Base-by-base conservation (phyloP, 2,113 vertebrate species). In the Barnardius zonarius region DNA sequence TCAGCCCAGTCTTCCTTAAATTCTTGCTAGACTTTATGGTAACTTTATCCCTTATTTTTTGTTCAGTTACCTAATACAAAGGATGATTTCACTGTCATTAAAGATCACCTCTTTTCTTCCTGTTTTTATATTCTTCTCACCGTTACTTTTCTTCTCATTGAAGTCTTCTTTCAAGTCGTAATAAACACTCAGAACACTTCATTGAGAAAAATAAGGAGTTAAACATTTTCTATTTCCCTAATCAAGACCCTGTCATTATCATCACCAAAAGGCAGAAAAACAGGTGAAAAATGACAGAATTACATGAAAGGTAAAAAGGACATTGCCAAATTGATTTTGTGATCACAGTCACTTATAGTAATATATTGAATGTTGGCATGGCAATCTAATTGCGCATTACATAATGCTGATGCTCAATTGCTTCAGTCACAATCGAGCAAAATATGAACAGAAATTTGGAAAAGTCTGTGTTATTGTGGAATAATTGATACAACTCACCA, bases 131-230 rank as follows among this genome's bases (percentile, higher is more conserved):
- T 80, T 81, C 48, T 80, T 93, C 72, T 83, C 33, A 7, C 61
- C 83, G 37, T 79, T 66, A 66, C 63, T 66, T 16, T 39, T 83
- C 22, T 57, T 95, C 90, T 88, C 25, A 90, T 31, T 91, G 85
- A 93, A 87, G 70, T 44, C 54, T 79, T 37, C 61, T 72, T 86
- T 70, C 69, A 18, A 49, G 35, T 70, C 37, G 61, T 43, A 96
- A 95, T 82, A 85, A 97, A 69, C 59, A 87, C 73, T 80, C 14
- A 8, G 48, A 73, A 52, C 30, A 73, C 83, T 94, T 95, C 59
- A 94, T 82, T 96, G 91, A 96, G 90, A 93, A 97, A 97, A 97
- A 97, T 5, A 59, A 96, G 55, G 52, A 96, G 91, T 97, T 96
- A 96, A 97, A 96, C 8, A 75, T 72, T 85, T 89, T 96, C 86